phyloP scores from a whole-genome alignment of 2,888 invertebrate species.

The Plagodis dolabraria region DNA sequence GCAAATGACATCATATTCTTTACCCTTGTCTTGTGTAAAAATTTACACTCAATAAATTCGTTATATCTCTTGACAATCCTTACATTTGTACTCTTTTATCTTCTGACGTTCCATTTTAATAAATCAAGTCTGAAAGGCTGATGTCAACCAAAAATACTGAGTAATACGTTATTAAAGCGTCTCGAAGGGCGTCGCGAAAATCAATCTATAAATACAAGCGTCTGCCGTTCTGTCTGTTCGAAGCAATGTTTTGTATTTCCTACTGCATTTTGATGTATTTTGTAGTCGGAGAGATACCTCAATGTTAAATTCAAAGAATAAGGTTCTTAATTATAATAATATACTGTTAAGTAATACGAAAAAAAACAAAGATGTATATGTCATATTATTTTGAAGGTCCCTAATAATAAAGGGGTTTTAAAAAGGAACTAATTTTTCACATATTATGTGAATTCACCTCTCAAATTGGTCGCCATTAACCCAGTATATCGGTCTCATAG shows the following conservation, averaged over 20 bases:
- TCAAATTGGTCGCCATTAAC: too few species aligned
- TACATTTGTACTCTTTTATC: conserved; percentile 4
- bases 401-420: too few species aligned
- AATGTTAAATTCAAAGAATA: not conserved
- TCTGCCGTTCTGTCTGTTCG: conserved; percentile 69
- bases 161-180: conserved; percentile 29
- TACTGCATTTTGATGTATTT: conserved; percentile 37
- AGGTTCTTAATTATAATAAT: not conserved
- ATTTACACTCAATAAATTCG: conserved; percentile 9
- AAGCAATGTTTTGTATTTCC: conserved; percentile 58
- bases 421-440: too few species aligned
- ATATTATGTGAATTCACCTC: too few species aligned
- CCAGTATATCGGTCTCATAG: too few species aligned
- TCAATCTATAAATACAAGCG: conserved; percentile 46
- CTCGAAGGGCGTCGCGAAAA: conserved; percentile 49
- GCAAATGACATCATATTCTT: too few species aligned
- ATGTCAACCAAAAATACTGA: conserved; percentile 20
- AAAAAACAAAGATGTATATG: too few species aligned
- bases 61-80: conserved; percentile 10
- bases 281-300: conserved; percentile 9
- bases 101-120: conserved; percentile 19
- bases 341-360: too few species aligned
- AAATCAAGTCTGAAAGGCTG: conserved; percentile 22
- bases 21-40: too few species aligned
- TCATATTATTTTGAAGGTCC: too few species aligned